Conservation (phyloP, 2,113 vertebrate species). For the Ictidomys tridecemlineatus region DNA sequence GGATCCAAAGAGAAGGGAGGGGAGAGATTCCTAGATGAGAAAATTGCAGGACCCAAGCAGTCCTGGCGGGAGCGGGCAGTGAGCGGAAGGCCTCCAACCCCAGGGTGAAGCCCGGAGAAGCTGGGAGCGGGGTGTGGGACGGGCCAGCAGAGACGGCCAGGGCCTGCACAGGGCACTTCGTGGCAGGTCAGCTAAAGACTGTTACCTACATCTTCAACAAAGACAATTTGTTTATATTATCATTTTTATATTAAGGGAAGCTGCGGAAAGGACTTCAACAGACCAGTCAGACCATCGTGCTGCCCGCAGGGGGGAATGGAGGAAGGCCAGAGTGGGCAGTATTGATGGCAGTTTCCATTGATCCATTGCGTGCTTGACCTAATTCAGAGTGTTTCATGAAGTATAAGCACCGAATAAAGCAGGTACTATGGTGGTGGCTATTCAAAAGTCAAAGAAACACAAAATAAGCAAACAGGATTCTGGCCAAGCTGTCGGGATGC, state of each 20-base stretch:
- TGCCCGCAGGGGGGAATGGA: neutral
- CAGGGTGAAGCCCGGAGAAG: neutral
- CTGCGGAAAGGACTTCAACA: too few species aligned
- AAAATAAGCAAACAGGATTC: neutral
- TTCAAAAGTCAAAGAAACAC: neutral
- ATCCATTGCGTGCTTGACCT: rapidly evolving
- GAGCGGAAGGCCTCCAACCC: neutral
- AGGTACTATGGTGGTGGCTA: neutral
- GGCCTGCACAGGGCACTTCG: rapidly evolving
- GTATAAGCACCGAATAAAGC: neutral
- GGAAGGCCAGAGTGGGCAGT: neutral
- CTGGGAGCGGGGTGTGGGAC: rapidly evolving
- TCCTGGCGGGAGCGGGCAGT: rapidly evolving
- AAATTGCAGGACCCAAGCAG: neutral
- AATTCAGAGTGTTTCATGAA: neutral
- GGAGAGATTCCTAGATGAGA: neutral
- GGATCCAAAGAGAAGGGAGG: neutral
- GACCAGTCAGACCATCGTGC: neutral
- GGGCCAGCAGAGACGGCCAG: neutral
- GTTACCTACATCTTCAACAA: neutral
- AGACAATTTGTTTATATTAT: neutral
- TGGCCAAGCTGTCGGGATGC: neutral
- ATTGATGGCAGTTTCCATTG: too few species aligned
- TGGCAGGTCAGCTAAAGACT: neutral
- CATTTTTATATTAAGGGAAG: neutral